A percentile compares a stretch with the other conserved stretches of the same genome.
phyloP scores from a whole-genome alignment of 1,140 invertebrate species.

The Eriosoma lanigerum region DNA sequence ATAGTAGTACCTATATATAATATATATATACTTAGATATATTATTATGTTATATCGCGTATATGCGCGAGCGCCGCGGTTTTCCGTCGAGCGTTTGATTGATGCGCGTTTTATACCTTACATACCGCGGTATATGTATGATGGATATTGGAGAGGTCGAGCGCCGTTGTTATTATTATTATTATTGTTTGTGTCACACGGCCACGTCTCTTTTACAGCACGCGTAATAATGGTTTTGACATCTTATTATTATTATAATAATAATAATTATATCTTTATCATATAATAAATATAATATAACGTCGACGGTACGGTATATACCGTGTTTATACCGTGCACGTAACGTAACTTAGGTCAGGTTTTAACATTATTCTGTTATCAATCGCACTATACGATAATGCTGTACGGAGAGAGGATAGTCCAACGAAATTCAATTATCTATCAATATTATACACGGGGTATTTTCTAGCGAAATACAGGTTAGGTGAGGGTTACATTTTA shows the following conservation, averaged over 20 bases:
- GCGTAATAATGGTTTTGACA: conserved; percentile 47
- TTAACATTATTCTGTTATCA: too few relatives aligned
- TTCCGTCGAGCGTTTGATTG: conserved; percentile 40
- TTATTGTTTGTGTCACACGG: conserved; percentile 43
- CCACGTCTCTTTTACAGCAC: conserved; percentile 39
- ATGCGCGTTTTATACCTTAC: conserved; percentile 17
- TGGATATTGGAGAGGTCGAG: conserved; percentile 11
- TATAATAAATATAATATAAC: too few relatives aligned
- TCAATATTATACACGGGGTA: too few relatives aligned
- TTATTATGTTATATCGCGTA: too few relatives aligned
- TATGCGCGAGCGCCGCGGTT: conserved; percentile 18
- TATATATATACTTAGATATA: too few relatives aligned
- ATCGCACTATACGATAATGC: neutral
- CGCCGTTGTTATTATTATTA: conserved; percentile 35
- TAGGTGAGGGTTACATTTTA: too few relatives aligned
- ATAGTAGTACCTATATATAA: neutral
- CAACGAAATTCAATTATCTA: conserved; percentile 19
- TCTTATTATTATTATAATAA: neutral
- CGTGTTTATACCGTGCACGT: too few relatives aligned
- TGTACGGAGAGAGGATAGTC: neutral
- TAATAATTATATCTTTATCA: too few relatives aligned
- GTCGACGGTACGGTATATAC: too few relatives aligned
- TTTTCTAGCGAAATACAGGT: too few relatives aligned
- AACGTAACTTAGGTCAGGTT: too few relatives aligned
- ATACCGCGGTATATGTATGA: conserved; percentile 16